These are phyloP conservation scores for Amphiprion percula DNA, from an alignment of 2,113 vertebrate species.

Conservation along the genomic window DNA sequence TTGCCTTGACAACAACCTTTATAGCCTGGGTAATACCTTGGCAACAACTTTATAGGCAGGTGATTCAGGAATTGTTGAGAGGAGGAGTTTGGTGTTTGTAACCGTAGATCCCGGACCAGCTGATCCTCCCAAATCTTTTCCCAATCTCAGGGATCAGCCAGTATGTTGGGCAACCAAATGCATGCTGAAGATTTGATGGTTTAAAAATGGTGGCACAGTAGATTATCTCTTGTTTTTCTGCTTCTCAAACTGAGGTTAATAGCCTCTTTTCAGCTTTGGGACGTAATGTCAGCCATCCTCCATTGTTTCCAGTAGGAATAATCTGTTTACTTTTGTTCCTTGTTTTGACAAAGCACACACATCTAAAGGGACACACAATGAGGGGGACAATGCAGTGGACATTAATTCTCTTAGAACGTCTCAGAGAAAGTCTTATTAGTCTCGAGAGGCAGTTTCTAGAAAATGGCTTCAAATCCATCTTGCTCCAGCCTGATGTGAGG, in stretches of 20 bases:
- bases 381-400: slow-evolving; percentile 39
- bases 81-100: too few relatives aligned
- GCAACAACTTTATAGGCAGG: too few relatives aligned
- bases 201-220: slow-evolving; percentile 40
- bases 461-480: slow-evolving; percentile 63
- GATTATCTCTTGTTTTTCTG: slow-evolving; percentile 55
- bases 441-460: slow-evolving; percentile 53
- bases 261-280: slow-evolving; percentile 39
- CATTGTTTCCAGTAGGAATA: slow-evolving; percentile 33
- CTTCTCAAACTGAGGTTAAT: slow-evolving; percentile 51
- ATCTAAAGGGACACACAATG: slow-evolving; percentile 35
- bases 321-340: slow-evolving; percentile 52
- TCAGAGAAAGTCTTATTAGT: slow-evolving; percentile 68
- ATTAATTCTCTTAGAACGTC: slow-evolving; percentile 52
- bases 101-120: background rate
- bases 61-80: too few relatives aligned
- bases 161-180: background rate
- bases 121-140: slow-evolving; percentile 29
- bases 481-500: slow-evolving; percentile 29
- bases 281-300: slow-evolving; percentile 21
- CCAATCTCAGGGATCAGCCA: slow-evolving; percentile 40
- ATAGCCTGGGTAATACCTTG: too few relatives aligned
- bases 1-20: slow-evolving; percentile 14
- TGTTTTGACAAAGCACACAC: slow-evolving; percentile 48
- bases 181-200: slow-evolving; percentile 40